Evolutionary conservation across 2,797 vertebrate genomes (phyloP).

Genomic region (Rhinophrynus dorsalis): DNA sequence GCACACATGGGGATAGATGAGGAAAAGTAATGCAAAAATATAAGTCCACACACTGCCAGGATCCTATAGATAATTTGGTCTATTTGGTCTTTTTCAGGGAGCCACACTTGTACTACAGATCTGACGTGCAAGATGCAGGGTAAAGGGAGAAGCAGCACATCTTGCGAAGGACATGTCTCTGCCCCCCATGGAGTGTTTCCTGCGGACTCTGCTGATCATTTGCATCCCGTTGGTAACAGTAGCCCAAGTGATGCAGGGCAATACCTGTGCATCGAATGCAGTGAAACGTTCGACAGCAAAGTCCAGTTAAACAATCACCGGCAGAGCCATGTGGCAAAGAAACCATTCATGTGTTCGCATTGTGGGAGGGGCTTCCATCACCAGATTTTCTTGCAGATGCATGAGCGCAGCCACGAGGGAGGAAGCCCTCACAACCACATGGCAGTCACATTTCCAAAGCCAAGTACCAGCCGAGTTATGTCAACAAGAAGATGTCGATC

Average conservation of each 20-base stretch:
- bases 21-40: too few species aligned
- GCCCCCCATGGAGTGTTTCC: too few species aligned
- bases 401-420: constrained; percentile 63
- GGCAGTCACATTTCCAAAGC: background rate
- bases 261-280: constrained; percentile 35
- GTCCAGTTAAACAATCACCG: constrained; percentile 19
- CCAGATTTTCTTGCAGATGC: constrained; percentile 66
- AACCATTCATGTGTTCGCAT: constrained; percentile 62
- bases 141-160: background rate
- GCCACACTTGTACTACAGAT: too few species aligned
- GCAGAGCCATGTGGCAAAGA: constrained; percentile 42
- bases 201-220: too few species aligned
- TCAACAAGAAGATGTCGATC: constrained; percentile 16
- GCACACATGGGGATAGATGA: too few species aligned
- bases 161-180: background rate
- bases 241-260: background rate
- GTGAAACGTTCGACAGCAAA: constrained; percentile 18
- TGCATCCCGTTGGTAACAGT: background rate
- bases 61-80: too few species aligned
- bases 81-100: too few species aligned
- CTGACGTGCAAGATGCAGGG: constrained; percentile 1
- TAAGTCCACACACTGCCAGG: too few species aligned
- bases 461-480: background rate
- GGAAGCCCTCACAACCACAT: constrained; percentile 46
- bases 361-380: constrained; percentile 70